Base-by-base conservation (phyloP, 2,113 vertebrate genomes). In the Cryptomyrus ogoouensis region DNA sequence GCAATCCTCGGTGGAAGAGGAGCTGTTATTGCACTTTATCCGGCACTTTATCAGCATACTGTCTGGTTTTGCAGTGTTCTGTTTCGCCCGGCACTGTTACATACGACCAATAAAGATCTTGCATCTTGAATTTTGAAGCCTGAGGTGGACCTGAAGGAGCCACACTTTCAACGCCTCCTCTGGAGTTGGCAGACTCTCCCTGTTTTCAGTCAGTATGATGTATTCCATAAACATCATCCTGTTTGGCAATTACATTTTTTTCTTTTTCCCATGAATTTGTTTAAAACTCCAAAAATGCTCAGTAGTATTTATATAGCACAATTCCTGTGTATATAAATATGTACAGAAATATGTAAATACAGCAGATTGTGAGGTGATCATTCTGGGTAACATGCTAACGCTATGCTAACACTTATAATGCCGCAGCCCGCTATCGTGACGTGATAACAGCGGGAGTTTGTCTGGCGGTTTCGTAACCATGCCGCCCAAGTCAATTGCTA, bases 401-500 rank as follows among this genome's bases (percentile, higher is more conserved):
- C 35, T 80, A 80, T 39, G 74, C 31, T 80, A 80, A 42, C 74
- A 35, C 74, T 80, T 31, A 74, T 74, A 35, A 15, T 13, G 9
- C 27, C 15, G 5, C 17, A 80, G 19, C 5, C n/a, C 35, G 5
- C 31, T 7, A 80, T 7, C 13, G 35, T 42, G 74, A 17, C 35
- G 6, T 8, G 74, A 3, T 42, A 19, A 6, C 35, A 39, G 35
- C 13, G 0, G 74, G 74, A 42, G 74, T 80, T 90, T 91, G 92
- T 93, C 92, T 91, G 90, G 88, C 50, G 52, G 53, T 27, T 86
- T 90, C 90, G 91, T 91, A 46, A 7, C 19, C 80, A 10, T 21
- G 80, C 44, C 17, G 19, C 80, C 44, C 62, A 27, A 70, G 77
- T 44, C 77, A 39, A 42, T 39, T 24, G 42, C 21, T 31, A 83